Percentiles rank a stretch among this genome's conserved stretches.
Evolutionary conservation across 2,797 vertebrate species (phyloP).

Genomic region (Malacoctenus gilli): DNA sequence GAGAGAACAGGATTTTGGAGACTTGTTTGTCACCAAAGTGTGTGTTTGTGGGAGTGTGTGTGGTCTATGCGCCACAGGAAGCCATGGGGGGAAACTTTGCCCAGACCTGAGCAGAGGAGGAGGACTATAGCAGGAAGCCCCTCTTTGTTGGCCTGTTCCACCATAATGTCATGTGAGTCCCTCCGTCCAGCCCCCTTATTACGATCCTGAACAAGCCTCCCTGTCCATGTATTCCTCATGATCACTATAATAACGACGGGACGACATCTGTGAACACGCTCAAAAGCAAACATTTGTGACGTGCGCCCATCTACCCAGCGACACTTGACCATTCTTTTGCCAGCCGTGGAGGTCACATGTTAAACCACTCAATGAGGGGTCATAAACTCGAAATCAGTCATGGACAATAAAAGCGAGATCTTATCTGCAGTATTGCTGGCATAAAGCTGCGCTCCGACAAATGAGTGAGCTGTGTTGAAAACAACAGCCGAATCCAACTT

Average conservation of each 20-base stretch:
- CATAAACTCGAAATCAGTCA: conserved; percentile 62
- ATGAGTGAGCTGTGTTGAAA: conserved; percentile 24
- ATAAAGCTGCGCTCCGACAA: conserved; percentile 33
- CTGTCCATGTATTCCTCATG: conserved; percentile 47
- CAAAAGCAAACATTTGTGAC: conserved; percentile 55
- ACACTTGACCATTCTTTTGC: conserved; percentile 51
- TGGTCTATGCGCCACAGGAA: conserved; percentile 69
- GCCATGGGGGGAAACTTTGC: conserved; percentile 58
- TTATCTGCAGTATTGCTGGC: conserved; percentile 34
- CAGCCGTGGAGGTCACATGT: conserved; percentile 50
- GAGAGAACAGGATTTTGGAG: no score
- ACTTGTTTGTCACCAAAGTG: no score
- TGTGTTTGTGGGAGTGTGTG: conserved; percentile 36
- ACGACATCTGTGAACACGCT: conserved; percentile 58
- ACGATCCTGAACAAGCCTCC: conserved; percentile 31
- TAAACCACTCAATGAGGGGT: conserved; percentile 57
- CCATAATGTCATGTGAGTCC: conserved; percentile 70
- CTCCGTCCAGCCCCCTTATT: conserved; percentile 51
- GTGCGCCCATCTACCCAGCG: conserved; percentile 33
- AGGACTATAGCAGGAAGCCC: conserved; percentile 80
- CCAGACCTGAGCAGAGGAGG: conserved; percentile 70
- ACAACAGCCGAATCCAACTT: conserved; percentile 28
- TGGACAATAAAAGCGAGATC: conserved; percentile 61
- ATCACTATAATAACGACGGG: conserved; percentile 47
- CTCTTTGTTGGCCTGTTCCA: conserved; percentile 77